These are phyloP conservation scores for Macropus fuliginosus DNA, from an alignment of 2,797 vertebrate species.

Conservation along the genomic window DNA sequence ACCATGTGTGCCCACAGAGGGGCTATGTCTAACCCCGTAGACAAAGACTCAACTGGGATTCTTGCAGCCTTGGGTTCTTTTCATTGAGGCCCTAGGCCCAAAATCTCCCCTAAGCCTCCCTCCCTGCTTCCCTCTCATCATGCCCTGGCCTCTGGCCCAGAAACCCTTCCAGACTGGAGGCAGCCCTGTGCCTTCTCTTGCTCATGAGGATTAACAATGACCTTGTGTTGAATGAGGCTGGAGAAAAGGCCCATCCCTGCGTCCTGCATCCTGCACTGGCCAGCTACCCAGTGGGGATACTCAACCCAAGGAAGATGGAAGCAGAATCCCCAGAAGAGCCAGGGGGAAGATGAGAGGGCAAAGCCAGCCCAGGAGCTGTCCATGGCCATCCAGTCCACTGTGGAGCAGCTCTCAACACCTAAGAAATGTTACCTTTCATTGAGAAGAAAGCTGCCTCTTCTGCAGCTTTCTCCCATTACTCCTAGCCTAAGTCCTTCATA, in stretches of 20 bases:
- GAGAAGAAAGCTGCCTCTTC: background rate
- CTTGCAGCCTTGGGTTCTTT: background rate
- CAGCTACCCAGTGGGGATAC: background rate
- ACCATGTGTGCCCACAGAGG: too few relatives aligned
- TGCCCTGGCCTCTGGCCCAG: background rate
- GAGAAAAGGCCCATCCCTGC: background rate
- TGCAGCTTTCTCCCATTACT: background rate
- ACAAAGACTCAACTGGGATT: background rate
- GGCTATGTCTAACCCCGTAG: background rate
- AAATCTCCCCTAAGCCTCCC: background rate
- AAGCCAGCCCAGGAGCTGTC: background rate
- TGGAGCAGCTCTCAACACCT: background rate
- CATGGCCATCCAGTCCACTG: accelerated
- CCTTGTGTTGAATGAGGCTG: background rate
- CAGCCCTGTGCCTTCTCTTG: background rate
- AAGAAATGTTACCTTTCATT: background rate
- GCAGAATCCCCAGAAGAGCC: background rate
- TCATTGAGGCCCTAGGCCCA: background rate
- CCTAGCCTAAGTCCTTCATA: background rate
- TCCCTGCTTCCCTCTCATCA: background rate
- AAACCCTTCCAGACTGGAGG: background rate
- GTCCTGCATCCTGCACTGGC: background rate
- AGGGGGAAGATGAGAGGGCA: background rate
- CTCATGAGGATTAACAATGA: background rate
- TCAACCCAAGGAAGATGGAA: background rate